Evolutionary conservation across 2,113 vertebrate species (phyloP).

Genomic region (Tenrec ecaudatus): DNA sequence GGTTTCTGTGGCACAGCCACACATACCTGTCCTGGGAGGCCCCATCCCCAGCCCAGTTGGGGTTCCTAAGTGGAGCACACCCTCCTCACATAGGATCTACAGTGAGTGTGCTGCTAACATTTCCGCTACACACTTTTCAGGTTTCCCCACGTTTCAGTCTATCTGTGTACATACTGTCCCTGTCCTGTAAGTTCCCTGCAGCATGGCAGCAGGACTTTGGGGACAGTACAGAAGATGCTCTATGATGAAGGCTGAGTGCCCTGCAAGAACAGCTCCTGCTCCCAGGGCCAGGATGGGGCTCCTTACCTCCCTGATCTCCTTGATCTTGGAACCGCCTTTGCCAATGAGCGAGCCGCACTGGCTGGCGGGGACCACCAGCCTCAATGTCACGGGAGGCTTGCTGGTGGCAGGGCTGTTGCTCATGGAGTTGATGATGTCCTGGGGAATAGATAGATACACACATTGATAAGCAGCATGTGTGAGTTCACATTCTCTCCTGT

Average conservation of each 20-base stretch:
- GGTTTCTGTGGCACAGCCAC: too few species aligned
- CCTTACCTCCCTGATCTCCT: slow-evolving; percentile 97
- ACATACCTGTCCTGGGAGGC: not conserved
- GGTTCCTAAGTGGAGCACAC: not conserved
- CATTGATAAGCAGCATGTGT: not conserved
- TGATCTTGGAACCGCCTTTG: slow-evolving; percentile 98
- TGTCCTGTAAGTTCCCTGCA: fast-evolving
- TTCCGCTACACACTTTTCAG: too few species aligned
- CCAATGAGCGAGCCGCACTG: slow-evolving; percentile 98
- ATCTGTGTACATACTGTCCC: too few species aligned
- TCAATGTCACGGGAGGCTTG: slow-evolving; percentile 96
- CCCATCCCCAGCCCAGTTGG: not conserved
- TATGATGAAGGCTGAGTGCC: not conserved
- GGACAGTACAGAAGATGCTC: not conserved
- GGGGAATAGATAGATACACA: not conserved
- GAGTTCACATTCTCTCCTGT: not conserved
- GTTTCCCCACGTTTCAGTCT: not conserved
- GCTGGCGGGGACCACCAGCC: slow-evolving; percentile 96
- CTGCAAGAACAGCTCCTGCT: fast-evolving
- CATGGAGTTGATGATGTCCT: slow-evolving; percentile 99
- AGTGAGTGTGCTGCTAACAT: not conserved
- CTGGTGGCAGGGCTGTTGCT: slow-evolving; percentile 98
- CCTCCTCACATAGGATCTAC: not conserved
- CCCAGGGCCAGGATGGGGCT: fast-evolving
- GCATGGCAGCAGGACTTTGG: not conserved